Evolutionary conservation across 2,888 invertebrate species (phyloP).

Genomic region (Epistrophe grossulariae): DNA sequence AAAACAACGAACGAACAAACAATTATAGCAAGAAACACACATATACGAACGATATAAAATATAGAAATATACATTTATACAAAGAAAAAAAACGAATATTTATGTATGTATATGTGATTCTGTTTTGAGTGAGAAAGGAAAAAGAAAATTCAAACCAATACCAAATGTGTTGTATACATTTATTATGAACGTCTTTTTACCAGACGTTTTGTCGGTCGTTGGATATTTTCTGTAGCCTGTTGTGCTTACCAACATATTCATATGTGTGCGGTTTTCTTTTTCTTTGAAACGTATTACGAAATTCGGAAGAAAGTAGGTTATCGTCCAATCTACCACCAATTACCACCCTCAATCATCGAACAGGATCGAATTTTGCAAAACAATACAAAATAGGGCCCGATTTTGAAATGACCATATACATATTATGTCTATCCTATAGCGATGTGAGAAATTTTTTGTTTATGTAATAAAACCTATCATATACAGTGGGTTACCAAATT

Average conservation of each 20-base stretch:
- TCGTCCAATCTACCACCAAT: constrained; percentile 26
- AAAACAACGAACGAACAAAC: constrained; percentile 43
- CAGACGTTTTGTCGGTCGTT: constrained; percentile 26
- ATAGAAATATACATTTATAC: constrained; percentile 38
- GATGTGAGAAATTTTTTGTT: too few species aligned
- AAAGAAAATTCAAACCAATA: constrained; percentile 32
- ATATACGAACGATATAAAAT: constrained; percentile 47
- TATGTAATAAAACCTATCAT: too few species aligned
- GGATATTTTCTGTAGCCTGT: constrained; percentile 41
- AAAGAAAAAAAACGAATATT: constrained; percentile 36
- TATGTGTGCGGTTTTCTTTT: constrained; percentile 45
- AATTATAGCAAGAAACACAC: constrained; percentile 58
- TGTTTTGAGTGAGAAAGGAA: constrained; percentile 36
- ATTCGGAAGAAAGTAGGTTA: constrained; percentile 63
- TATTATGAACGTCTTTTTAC: background rate
- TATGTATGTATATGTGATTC: constrained; percentile 36
- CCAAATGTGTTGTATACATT: constrained; percentile 40
- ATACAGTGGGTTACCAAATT: too few species aligned
- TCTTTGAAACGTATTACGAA: constrained; percentile 25
- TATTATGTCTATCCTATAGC: too few species aligned
- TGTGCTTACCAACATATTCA: constrained; percentile 40
- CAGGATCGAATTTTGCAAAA: background rate
- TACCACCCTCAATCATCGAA: background rate
- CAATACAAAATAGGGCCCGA: too few species aligned
- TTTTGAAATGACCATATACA: too few species aligned